Base-by-base conservation (phyloP, 2,797 vertebrate genomes). In the Mormyrops attenuatus region DNA sequence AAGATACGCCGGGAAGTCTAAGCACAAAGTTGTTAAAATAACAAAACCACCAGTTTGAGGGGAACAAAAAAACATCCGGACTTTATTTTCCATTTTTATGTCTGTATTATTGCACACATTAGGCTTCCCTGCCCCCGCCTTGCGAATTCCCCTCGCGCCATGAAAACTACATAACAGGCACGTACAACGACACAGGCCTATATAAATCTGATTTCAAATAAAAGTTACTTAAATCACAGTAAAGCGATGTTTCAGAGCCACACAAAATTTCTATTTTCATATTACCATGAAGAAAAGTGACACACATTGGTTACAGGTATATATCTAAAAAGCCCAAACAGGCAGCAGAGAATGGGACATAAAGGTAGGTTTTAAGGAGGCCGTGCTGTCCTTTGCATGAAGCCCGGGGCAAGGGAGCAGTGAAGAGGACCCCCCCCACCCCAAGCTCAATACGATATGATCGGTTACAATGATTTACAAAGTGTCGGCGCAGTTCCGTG, bases 51-150 rank as follows among this genome's bases (percentile, higher is more conserved):
- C 82, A 85, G 1, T 82, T 82, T 85, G 49, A 52, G 11, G 22
- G 47, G 9, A 52, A 49, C n/a, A 26, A 85, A 85, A 85, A 49
- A n/a, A 49, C 41, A 85, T 3, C 7, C n/a, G 44, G 47, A 26
- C 26, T 87, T 53, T 88, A 73, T 22, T 82, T 57, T 52, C 26
- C 30, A 69, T 50, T 84, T 38, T 87, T 84, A 6, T 82, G 41
- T 22, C 60, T 8, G 69, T 82, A 91, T 90, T 88, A 60, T 88
- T 90, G 87, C 87, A 90, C 87, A 34, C 17, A 53, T 82, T 41
- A 47, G 13, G 41, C 77, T 9, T 47, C 41, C 77, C 69, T 20
- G 69, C 38, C 15, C 34, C 15, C 34, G 6, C 34, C 17, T 15
- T 20, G 15, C 5, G 38, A 80, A 20, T 20, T 80, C 73, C 34